These are phyloP conservation scores for Neomonachus schauinslandi DNA, from an alignment of 2,113 vertebrate species.

Conservation along the genomic window DNA sequence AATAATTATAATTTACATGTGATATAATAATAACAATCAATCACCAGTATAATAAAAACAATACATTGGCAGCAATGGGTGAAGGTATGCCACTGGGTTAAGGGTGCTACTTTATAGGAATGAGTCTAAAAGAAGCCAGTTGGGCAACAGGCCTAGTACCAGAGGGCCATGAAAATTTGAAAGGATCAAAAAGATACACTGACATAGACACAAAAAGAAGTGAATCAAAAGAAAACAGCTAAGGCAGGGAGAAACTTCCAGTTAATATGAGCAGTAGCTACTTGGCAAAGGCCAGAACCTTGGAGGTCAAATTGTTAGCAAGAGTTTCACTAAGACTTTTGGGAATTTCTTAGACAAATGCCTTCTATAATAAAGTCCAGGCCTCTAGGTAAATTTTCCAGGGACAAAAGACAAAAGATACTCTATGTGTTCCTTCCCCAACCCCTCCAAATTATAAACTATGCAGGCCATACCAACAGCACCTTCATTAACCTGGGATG, in stretches of 20 bases:
- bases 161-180: neutral
- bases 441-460: neutral
- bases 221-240: neutral
- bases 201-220: neutral
- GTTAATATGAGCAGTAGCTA: neutral
- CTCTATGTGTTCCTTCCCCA: neutral
- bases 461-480: neutral
- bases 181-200: neutral
- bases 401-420: constrained; percentile 24
- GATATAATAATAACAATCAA: neutral
- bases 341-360: neutral
- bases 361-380: constrained; percentile 12
- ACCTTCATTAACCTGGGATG: neutral
- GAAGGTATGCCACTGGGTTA: neutral
- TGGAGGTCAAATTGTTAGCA: constrained; percentile 14
- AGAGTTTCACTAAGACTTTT: neutral
- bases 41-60: constrained; percentile 28
- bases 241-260: neutral
- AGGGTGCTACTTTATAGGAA: neutral
- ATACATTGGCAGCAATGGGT: neutral
- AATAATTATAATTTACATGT: constrained; percentile 6
- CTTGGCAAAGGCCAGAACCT: neutral
- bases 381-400: neutral
- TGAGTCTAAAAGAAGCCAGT: neutral
- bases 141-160: neutral